These are phyloP conservation scores for Prinia subflava DNA, from an alignment of 2,113 vertebrate species.

Conservation along the genomic window DNA sequence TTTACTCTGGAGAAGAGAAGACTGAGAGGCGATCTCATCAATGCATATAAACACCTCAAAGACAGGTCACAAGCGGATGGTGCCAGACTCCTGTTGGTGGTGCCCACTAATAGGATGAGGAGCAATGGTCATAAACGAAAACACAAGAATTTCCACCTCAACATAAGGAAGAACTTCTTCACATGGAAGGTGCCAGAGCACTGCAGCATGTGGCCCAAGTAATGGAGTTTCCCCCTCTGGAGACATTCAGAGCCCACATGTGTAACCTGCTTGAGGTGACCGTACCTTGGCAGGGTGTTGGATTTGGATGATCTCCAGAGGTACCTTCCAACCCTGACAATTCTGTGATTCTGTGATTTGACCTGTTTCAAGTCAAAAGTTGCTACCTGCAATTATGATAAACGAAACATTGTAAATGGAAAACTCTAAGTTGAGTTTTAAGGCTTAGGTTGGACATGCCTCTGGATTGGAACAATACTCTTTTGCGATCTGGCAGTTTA, in stretches of 20 bases:
- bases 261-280: no score
- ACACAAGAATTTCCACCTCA: neutral
- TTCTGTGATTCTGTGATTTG: neutral
- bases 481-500: neutral
- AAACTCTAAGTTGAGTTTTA: neutral
- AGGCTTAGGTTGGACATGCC: neutral
- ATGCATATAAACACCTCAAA: neutral
- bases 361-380: neutral
- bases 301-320: neutral
- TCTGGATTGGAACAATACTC: neutral
- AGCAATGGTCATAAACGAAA: neutral
- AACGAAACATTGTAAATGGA: neutral
- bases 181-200: neutral
- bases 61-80: neutral
- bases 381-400: neutral
- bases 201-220: neutral
- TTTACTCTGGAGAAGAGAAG: neutral
- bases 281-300: neutral
- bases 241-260: neutral
- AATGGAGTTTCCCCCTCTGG: neutral
- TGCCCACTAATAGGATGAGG: neutral
- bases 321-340: neutral
- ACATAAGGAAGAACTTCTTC: neutral
- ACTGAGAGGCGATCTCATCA: neutral
- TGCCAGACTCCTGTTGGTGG: neutral